Percentiles rank a stretch among this genome's conserved stretches.
These are phyloP conservation scores for Borostomias antarcticus DNA, from an alignment of 2,797 vertebrate genomes.

Conservation along the genomic window DNA sequence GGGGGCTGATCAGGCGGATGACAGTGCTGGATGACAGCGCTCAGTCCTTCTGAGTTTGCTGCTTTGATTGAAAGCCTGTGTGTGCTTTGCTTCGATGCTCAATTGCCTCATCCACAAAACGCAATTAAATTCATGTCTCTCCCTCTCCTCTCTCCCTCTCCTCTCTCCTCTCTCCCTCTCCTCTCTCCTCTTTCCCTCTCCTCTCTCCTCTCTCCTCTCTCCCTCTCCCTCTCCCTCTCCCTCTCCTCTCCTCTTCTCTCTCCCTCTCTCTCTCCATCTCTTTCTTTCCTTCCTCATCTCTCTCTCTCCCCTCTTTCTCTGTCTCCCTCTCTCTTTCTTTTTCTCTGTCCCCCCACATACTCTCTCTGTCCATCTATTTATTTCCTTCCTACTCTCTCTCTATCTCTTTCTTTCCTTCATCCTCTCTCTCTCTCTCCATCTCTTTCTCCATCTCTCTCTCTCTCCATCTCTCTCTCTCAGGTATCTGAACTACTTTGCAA, in stretches of 20 bases:
- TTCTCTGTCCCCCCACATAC: no score
- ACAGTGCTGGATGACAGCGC: no score
- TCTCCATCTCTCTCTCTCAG: constrained; percentile 61
- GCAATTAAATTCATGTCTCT: no score
- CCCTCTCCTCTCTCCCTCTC: constrained; percentile 17
- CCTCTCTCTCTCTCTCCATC: not conserved
- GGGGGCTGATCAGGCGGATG: no score
- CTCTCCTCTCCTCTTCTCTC: not conserved
- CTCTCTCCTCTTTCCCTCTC: not conserved
- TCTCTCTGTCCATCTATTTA: no score
- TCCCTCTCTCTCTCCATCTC: no score
- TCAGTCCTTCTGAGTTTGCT: no score
- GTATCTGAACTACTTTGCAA: constrained; percentile 98
- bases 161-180: not conserved
- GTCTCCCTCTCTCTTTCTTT: not conserved
- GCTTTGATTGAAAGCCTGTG: no score
- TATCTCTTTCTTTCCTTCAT: not conserved
- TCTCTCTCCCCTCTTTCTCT: not conserved
- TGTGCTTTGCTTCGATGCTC: no score
- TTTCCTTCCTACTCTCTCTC: no score
- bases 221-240: constrained; percentile 10
- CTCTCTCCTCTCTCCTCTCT: not conserved
- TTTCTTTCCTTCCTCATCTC: not conserved
- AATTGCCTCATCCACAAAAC: no score
- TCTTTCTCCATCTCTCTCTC: not conserved